Evolutionary conservation across 2,888 invertebrate species (phyloP).

Genomic region (Fragum whitleyi): DNA sequence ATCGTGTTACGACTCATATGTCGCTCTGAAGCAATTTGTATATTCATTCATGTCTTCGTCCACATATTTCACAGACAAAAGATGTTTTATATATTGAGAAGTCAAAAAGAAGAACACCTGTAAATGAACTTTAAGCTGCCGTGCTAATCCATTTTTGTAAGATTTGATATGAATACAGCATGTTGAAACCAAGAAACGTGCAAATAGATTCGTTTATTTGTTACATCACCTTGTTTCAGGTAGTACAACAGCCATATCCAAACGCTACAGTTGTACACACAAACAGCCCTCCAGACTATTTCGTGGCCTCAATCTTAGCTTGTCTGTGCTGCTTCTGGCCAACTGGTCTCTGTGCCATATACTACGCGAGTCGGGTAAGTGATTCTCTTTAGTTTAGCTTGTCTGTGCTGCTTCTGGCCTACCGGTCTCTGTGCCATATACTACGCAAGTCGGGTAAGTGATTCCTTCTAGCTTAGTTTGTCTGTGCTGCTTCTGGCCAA

Average conservation of each 20-base stretch:
- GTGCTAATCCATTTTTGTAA: not conserved
- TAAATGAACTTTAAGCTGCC: too few species aligned
- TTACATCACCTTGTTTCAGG: not conserved
- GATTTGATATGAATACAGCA: too few species aligned
- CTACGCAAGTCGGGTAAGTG: conserved; percentile 5
- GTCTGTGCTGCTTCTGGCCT: conserved; percentile 18
- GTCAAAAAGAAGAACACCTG: too few species aligned
- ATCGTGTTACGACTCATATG: too few species aligned
- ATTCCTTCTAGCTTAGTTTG: not conserved
- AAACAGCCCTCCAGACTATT: conserved; percentile 7
- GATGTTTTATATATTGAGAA: too few species aligned
- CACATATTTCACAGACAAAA: too few species aligned
- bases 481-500: conserved; percentile 19
- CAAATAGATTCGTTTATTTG: too few species aligned
- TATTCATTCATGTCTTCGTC: too few species aligned
- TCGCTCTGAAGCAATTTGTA: too few species aligned
- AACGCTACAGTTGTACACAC: not conserved
- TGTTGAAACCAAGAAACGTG: too few species aligned
- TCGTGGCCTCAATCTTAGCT: not conserved
- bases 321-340: conserved; percentile 20
- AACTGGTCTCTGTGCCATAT: conserved; percentile 18
- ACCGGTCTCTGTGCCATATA: conserved; percentile 18
- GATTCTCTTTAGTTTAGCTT: not conserved
- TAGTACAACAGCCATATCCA: conserved; percentile 12
- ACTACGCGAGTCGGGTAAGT: conserved; percentile 6